Conservation (phyloP, 2,888 invertebrate genomes). For the Caenorhabditis plicata region DNA sequence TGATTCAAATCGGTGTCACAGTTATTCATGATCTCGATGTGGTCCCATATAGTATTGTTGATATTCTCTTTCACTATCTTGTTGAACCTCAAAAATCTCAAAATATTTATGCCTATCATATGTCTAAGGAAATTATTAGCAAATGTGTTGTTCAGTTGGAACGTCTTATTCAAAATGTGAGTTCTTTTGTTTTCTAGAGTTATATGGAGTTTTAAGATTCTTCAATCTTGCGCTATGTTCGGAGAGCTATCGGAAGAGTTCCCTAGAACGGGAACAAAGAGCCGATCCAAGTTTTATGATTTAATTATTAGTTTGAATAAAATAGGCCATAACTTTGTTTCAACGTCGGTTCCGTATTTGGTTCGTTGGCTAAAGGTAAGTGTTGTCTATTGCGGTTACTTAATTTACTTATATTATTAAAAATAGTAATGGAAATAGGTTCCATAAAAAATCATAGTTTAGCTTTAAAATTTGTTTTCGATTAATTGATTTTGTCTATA, state of each 20-base stretch:
- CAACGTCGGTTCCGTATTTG: constrained; percentile 18
- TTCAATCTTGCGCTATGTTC: constrained; percentile 11
- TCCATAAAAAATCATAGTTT: too few species aligned
- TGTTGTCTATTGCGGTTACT: too few species aligned
- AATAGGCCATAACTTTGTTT: constrained; percentile 14
- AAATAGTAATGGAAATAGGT: too few species aligned
- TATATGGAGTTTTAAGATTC: constrained; percentile 5
- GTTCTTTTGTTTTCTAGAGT: not conserved
- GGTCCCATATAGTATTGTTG: constrained; percentile 26
- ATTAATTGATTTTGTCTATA: too few species aligned
- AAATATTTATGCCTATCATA: constrained; percentile 1
- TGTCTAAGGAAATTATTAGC: constrained; percentile 12
- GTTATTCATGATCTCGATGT: constrained; percentile 17
- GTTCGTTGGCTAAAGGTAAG: constrained; percentile 11
- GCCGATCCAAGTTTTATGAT: constrained; percentile 23
- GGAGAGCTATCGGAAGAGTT: constrained; percentile 34
- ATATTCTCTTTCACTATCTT: constrained; percentile 38
- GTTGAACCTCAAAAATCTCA: constrained; percentile 30
- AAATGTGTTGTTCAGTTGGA: constrained; percentile 5
- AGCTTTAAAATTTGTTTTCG: too few species aligned
- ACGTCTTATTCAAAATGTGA: constrained; percentile 1
- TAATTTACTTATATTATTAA: too few species aligned
- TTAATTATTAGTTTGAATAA: constrained; percentile 25
- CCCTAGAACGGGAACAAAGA: constrained; percentile 20
- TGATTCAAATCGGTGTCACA: constrained; percentile 4